Conservation (phyloP, 2,888 invertebrate genomes). For the Therioaphis trifolii region DNA sequence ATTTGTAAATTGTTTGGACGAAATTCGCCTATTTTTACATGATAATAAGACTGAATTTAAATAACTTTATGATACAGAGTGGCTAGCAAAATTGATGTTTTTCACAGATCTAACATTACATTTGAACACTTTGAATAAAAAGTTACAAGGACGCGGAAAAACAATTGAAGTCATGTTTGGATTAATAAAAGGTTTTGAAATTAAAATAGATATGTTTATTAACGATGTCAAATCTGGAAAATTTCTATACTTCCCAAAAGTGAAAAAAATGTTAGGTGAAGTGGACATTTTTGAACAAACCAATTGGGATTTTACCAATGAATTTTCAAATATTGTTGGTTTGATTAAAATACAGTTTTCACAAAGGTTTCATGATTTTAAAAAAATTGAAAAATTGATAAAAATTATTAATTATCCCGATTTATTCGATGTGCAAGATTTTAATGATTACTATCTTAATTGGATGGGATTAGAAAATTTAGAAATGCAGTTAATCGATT, state of each 20-base stretch:
- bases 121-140: conserved; percentile 15
- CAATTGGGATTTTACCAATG: conserved; percentile 22
- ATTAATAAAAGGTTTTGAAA: conserved; percentile 23
- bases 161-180: conserved; percentile 15
- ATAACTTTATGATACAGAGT: no score
- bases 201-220: conserved; percentile 20
- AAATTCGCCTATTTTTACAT: conserved; percentile 31
- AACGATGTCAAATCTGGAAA: neutral
- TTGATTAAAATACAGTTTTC: neutral
- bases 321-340: conserved; percentile 33
- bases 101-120: conserved; percentile 5
- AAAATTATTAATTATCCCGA: neutral
- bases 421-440: conserved; percentile 5
- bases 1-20: conserved; percentile 36
- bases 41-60: conserved; percentile 23
- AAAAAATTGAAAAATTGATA: conserved; percentile 28
- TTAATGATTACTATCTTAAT: neutral
- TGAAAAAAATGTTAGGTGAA: neutral
- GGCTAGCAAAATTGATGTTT: no score
- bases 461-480: no score
- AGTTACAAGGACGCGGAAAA: neutral
- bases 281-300: conserved; percentile 18
- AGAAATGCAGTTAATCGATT: no score
- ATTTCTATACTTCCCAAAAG: neutral
- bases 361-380: conserved; percentile 33